Base-by-base conservation (phyloP, 2,113 vertebrate species). In the Galeopterus variegatus region DNA sequence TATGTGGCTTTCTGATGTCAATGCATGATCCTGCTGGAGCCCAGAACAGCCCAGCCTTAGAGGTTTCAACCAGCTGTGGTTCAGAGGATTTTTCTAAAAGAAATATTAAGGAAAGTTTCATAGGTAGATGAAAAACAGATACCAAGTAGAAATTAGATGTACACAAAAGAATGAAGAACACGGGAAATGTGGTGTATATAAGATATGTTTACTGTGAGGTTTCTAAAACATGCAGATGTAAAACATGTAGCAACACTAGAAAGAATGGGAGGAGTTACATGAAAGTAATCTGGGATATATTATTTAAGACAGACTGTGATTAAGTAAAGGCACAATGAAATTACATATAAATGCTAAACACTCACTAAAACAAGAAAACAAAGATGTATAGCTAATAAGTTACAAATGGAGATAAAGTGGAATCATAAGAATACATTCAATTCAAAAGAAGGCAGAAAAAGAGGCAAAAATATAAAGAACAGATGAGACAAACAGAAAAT, bases 341-440 rank as follows among this genome's bases (percentile, higher is more conserved):
- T 67, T 85, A 86, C 15, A 80, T 80, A 81, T 89, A 86, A 92
- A 75, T 19, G n/a, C 85, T 76, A 94, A 58, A 28, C 24, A 58
- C 36, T 69, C 19, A 81, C 4, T 62, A 92, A 85, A 86, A 48
- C 13, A 54, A 50, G 14, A 84, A 64, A 72, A 6, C 19, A 41
- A 82, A 76, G 52, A 64, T 28, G 19, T 60, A 54, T 10, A 73
- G 76, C 11, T 65, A 73, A 75, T n/a, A 92, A 72, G 28, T 54
- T 72, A 26, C 8, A 90, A 87, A 6, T 65, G 13, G 26, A 87
- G 26, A 82, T 72, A 26, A 90, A 83, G 50, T 31, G 8, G 52
- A 91, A 87, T 87, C 19, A 94, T 58, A 54, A 79, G 77, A 94
- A 93, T 41, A 84, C 50, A 31, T 6, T 64, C 28, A 70, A 62